Base-by-base conservation (phyloP, 2,113 vertebrate genomes). In the Xyliphius kryptos region DNA sequence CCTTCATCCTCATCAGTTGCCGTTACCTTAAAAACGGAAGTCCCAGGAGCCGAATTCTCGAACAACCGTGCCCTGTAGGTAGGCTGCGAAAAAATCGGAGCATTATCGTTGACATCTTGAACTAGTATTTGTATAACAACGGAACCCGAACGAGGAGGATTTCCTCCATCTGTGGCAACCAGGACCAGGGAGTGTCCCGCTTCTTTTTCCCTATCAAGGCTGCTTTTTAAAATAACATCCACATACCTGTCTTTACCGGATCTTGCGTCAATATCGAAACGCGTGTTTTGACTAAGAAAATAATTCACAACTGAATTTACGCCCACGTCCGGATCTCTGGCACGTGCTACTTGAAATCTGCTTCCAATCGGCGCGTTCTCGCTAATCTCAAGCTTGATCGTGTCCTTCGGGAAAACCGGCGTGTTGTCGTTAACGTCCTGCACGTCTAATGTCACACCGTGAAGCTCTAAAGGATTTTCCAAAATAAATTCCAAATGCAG, bases 141-240 rank as follows among this genome's bases (percentile, higher is more conserved):
- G 5, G 73, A 76, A 19, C 83, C 82, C 10, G 85, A 82, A 11
- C 38, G 74, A 21, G 74, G 63, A 13, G 83, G 83, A 32, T 57
- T 68, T 3, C 83, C 86, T 1, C 86, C 82, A 17, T 81, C 82
- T 1, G 70, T 72, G 3, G 81, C 83, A 0, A 78, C 84, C 49
- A 86, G 72, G 1, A 76, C 14, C 38, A 79, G 36, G 17, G 61
- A 68, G 55, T 69, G 46, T 6, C 75, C 65, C 1, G 56, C 65
- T 26, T 61, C 49, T 51, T 49, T 73, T 43, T 79, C 74, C 44
- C 74, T 40, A 22, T 79, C 77, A 11, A 79, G 66, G 12, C 15
- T 67, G 5, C 51, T 63, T 62, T 70, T 71, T 10, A 78, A 40
- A 46, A 78, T 46, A 49, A 80, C 63, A 15, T 79, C 64, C 32